Evolutionary conservation across 2,113 vertebrate genomes (phyloP).

Genomic region (Psophia crepitans): DNA sequence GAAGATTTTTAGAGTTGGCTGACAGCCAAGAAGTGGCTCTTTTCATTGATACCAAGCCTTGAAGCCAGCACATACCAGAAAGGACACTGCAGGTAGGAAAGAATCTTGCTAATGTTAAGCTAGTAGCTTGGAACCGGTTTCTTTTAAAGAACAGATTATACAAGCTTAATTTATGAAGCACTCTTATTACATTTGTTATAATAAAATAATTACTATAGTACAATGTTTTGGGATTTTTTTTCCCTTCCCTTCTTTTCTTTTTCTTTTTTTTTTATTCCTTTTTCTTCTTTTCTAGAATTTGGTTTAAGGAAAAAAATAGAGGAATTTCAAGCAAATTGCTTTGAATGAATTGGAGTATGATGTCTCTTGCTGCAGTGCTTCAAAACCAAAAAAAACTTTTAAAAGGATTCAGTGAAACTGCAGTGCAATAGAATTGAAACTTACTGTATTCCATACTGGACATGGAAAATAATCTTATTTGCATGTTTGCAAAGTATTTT

Average conservation of each 20-base stretch:
- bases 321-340: not conserved
- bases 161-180: not conserved
- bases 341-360: not conserved
- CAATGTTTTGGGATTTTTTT: fast-evolving
- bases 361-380: not conserved
- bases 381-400: not conserved
- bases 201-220: not conserved
- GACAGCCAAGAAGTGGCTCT: not conserved
- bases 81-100: not conserved
- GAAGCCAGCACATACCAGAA: not conserved
- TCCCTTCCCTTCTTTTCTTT: fast-evolving
- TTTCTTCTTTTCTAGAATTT: not conserved
- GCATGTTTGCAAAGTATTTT: not conserved
- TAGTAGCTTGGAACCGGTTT: not conserved
- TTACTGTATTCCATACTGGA: not conserved
- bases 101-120: not conserved
- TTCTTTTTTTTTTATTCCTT: not conserved
- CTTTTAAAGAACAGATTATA: not conserved
- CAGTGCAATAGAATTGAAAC: not conserved
- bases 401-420: fast-evolving
- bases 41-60: not conserved
- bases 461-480: not conserved
- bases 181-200: not conserved
- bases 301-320: too few species aligned
- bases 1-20: not conserved